These are phyloP conservation scores for Eleutherodactylus coqui DNA, from an alignment of 2,797 vertebrate species.

Conservation along the genomic window DNA sequence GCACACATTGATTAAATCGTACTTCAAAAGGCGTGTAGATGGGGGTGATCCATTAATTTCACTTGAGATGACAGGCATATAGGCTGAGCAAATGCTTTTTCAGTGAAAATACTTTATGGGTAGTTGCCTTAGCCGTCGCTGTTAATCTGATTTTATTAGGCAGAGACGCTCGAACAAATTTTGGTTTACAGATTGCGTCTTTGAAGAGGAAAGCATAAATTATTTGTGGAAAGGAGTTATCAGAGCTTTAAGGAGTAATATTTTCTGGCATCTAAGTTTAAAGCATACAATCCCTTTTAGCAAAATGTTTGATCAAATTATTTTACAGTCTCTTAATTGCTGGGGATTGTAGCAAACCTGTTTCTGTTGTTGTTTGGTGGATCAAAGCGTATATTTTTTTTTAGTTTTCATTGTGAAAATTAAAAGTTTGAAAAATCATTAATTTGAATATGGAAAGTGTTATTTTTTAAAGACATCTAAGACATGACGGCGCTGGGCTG, in stretches of 20 bases:
- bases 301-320: conserved; percentile 27
- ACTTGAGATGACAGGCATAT: conserved; percentile 65
- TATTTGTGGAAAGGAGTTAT: conserved; percentile 58
- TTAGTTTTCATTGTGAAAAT: not conserved
- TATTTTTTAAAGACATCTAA: not conserved
- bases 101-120: conserved; percentile 63
- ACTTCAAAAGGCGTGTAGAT: conserved; percentile 69
- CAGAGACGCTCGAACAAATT: conserved; percentile 61
- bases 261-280: conserved; percentile 54
- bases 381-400: not conserved
- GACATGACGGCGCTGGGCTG: too few relatives aligned
- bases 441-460: not conserved
- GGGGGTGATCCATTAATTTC: conserved; percentile 68
- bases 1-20: conserved; percentile 66
- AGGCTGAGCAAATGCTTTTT: conserved; percentile 68
- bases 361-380: not conserved
- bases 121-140: conserved; percentile 62
- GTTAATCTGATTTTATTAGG: conserved; percentile 67
- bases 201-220: conserved; percentile 62
- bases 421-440: not conserved
- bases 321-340: conserved; percentile 33
- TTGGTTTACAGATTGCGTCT: conserved; percentile 61
- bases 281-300: conserved; percentile 40
- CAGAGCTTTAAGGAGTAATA: conserved; percentile 53
- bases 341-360: not conserved